A percentile compares a stretch with the other conserved stretches of the same genome.
phyloP scores from a whole-genome alignment of 2,797 vertebrate genomes.

The Acipenser oxyrinchus region DNA sequence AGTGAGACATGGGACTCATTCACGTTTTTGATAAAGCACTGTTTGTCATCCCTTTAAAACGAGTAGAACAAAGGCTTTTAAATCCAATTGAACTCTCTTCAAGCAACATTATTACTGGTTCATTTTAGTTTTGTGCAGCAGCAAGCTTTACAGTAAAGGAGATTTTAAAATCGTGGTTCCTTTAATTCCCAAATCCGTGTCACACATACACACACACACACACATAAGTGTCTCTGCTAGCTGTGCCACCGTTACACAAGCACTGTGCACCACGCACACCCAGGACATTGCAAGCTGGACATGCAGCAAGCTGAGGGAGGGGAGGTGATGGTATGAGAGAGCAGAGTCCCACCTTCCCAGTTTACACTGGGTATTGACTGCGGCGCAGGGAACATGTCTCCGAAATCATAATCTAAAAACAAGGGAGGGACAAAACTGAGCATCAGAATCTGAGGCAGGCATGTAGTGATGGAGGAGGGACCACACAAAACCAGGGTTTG shows the following conservation, averaged over 20 bases:
- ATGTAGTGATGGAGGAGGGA: slow-evolving; percentile 5
- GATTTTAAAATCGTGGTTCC: no score
- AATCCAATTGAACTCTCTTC: no score
- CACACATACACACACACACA: slow-evolving; percentile 17
- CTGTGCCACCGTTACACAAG: slow-evolving; percentile 28
- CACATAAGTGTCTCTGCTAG: slow-evolving; percentile 24
- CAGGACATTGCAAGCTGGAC: neutral
- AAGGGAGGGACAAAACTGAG: slow-evolving; percentile 79
- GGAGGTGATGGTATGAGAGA: slow-evolving; percentile 47
- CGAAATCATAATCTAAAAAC: slow-evolving; percentile 99
- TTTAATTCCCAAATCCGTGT: no score
- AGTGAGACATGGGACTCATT: no score
- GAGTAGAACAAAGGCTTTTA: no score
- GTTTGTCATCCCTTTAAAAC: no score
- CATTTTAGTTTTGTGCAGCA: no score
- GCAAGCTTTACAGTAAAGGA: no score
- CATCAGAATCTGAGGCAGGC: slow-evolving; percentile 58
- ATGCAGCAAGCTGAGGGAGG: slow-evolving; percentile 2
- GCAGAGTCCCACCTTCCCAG: slow-evolving; percentile 98
- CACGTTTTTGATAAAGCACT: no score
- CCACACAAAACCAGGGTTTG: slow-evolving; percentile 22
- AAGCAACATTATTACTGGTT: no score
- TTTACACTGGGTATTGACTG: slow-evolving; percentile 95
- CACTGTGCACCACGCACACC: neutral
- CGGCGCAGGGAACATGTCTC: slow-evolving; percentile 97